Conservation (phyloP, 2,113 vertebrate species). For the Rynchops niger region DNA sequence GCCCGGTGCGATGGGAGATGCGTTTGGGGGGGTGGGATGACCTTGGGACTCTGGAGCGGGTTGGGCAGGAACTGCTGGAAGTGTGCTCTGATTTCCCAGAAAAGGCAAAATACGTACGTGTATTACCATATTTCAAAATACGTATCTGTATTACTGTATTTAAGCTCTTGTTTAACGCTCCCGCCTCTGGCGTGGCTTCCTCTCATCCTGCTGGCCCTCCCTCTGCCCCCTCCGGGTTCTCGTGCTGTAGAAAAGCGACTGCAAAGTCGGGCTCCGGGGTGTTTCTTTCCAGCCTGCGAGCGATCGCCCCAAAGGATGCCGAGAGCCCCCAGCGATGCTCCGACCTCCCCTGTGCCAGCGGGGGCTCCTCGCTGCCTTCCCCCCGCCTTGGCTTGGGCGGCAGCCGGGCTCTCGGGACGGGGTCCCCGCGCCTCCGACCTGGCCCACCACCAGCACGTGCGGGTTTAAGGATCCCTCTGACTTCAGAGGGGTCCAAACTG, state of each 20-base stretch:
- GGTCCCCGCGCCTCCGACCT: no score
- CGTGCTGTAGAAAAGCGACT: accelerated
- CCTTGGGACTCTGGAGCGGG: not conserved
- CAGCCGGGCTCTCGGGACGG: not conserved
- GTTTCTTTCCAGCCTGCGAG: not conserved
- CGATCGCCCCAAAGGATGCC: not conserved
- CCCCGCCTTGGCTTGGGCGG: not conserved
- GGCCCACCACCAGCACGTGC: accelerated
- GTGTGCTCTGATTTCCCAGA: not conserved
- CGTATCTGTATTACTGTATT: not conserved
- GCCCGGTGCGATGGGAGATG: not conserved
- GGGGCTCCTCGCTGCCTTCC: not conserved
- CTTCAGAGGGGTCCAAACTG: not conserved
- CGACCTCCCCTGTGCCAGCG: accelerated
- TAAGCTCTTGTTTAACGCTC: not conserved
- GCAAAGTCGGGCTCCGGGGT: not conserved
- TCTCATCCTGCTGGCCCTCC: not conserved
- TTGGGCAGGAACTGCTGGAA: not conserved
- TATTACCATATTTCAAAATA: not conserved
- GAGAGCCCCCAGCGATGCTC: not conserved
- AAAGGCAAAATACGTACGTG: not conserved
- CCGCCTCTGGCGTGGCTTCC: not conserved
- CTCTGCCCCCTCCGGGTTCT: not conserved
- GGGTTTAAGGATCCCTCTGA: not conserved
- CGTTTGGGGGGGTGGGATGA: not conserved